Evolutionary conservation across 1,140 invertebrate species (phyloP).

Genomic region (Tribolium madens): DNA sequence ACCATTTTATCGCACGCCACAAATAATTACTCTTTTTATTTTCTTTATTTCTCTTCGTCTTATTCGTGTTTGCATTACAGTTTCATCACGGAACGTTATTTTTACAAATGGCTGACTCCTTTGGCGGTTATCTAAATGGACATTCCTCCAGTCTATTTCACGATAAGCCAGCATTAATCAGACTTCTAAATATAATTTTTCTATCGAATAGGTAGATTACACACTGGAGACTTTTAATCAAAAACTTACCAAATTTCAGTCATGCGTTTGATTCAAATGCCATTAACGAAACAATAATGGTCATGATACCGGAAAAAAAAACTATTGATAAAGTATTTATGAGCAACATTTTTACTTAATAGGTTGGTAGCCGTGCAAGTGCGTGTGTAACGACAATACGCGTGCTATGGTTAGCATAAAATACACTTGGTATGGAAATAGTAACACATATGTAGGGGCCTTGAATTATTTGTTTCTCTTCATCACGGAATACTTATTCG

Average conservation of each 20-base stretch:
- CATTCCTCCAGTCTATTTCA: not conserved
- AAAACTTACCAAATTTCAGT: not conserved
- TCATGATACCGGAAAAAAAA: slow-evolving; percentile 1
- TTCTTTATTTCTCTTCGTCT: slow-evolving; percentile 26
- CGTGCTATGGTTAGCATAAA: slow-evolving; percentile 33
- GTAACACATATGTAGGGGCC: slow-evolving; percentile 38
- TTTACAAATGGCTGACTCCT: slow-evolving; percentile 2
- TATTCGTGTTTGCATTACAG: slow-evolving; percentile 41
- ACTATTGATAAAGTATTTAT: slow-evolving; percentile 7
- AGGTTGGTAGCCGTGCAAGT: slow-evolving; percentile 30
- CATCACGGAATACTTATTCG: slow-evolving; percentile 7
- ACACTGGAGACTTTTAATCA: not conserved
- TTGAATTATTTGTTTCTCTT: slow-evolving; percentile 40
- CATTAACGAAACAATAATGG: not conserved
- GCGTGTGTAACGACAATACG: slow-evolving; percentile 42
- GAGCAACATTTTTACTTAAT: slow-evolving; percentile 10
- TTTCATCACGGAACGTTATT: slow-evolving; percentile 28
- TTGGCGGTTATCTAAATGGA: slow-evolving; percentile 15
- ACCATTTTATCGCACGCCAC: slow-evolving; percentile 35
- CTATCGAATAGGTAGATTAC: not conserved
- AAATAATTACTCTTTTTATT: slow-evolving; percentile 25
- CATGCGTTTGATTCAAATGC: not conserved
- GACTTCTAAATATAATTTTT: slow-evolving; percentile 1
- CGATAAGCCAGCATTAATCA: not conserved
- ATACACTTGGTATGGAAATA: slow-evolving; percentile 42